These are phyloP conservation scores for Cydia pomonella DNA, from an alignment of 1,140 invertebrate species.

Conservation along the genomic window DNA sequence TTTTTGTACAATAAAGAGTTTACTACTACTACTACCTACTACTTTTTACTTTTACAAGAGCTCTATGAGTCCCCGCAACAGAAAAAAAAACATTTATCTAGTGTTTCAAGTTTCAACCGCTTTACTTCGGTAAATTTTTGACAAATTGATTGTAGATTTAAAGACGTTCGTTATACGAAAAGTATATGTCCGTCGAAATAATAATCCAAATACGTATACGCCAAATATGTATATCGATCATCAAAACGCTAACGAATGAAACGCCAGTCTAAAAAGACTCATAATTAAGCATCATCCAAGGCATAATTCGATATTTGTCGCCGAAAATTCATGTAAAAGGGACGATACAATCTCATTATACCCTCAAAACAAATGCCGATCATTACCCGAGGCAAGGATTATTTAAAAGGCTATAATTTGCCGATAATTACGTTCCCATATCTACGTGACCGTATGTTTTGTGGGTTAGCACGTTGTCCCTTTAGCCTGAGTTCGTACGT, in stretches of 20 bases:
- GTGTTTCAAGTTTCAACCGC: too few relatives aligned
- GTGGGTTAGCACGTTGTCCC: slow-evolving; percentile 18
- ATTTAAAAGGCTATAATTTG: slow-evolving; percentile 29
- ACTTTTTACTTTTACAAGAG: too few relatives aligned
- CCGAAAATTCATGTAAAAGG: not conserved
- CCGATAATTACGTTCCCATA: slow-evolving; percentile 28
- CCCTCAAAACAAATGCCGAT: slow-evolving; percentile 22
- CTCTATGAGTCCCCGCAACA: too few relatives aligned
- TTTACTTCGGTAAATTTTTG: too few relatives aligned
- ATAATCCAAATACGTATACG: too few relatives aligned
- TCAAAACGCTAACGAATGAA: not conserved
- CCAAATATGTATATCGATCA: too few relatives aligned
- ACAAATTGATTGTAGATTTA: too few relatives aligned
- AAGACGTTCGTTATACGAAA: too few relatives aligned
- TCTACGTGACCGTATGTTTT: slow-evolving; percentile 24
- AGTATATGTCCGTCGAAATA: too few relatives aligned
- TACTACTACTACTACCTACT: too few relatives aligned
- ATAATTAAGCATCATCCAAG: not conserved
- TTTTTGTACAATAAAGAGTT: too few relatives aligned
- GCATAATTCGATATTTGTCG: not conserved
- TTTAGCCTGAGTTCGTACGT: slow-evolving; percentile 16
- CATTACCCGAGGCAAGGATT: slow-evolving; percentile 8
- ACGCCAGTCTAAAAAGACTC: not conserved
- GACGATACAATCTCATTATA: not conserved
- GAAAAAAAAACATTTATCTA: too few relatives aligned